Conservation (phyloP, 92 coral and sea anemone genomes). For the Palythoa caribaeorum region DNA sequence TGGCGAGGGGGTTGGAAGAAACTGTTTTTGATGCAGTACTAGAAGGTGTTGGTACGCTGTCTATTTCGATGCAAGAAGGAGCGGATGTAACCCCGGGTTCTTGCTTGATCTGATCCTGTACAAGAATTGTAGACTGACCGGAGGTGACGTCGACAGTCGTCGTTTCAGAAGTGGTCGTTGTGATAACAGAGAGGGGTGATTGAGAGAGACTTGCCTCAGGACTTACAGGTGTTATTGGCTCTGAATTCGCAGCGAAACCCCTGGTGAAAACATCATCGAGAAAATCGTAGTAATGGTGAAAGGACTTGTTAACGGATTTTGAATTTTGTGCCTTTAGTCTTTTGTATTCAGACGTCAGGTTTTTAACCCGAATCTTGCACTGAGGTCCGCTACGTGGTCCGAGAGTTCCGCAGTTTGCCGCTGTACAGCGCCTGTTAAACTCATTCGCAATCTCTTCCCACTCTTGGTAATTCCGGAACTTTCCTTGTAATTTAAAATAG, state of each 20-base stretch:
- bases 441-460: constrained; percentile 87
- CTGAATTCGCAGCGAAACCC: constrained; percentile 12
- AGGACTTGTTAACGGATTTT: constrained; percentile 56
- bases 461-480: constrained; percentile 83
- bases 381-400: constrained; percentile 90
- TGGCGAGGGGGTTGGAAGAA: neutral
- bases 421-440: constrained; percentile 72
- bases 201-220: constrained; percentile 16
- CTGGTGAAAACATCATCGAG: constrained; percentile 62
- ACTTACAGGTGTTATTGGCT: constrained; percentile 1
- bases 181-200: constrained; percentile 11
- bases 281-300: constrained; percentile 73
- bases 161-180: constrained; percentile 11
- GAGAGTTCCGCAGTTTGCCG: constrained; percentile 66
- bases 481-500: constrained; percentile 71
- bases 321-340: constrained; percentile 73
- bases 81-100: constrained; percentile 12
- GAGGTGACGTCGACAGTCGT: constrained; percentile 9
- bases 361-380: constrained; percentile 88
- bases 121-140: neutral
- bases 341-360: constrained; percentile 85
- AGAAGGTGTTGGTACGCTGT: constrained; percentile 2
- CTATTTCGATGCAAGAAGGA: neutral
- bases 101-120: constrained; percentile 38
- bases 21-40: neutral